A percentile compares a stretch with the other conserved stretches of the same genome.
phyloP scores from a whole-genome alignment of 35 echinoderm and acorn worm genomes.

The Apostichopus parvimensis region DNA sequence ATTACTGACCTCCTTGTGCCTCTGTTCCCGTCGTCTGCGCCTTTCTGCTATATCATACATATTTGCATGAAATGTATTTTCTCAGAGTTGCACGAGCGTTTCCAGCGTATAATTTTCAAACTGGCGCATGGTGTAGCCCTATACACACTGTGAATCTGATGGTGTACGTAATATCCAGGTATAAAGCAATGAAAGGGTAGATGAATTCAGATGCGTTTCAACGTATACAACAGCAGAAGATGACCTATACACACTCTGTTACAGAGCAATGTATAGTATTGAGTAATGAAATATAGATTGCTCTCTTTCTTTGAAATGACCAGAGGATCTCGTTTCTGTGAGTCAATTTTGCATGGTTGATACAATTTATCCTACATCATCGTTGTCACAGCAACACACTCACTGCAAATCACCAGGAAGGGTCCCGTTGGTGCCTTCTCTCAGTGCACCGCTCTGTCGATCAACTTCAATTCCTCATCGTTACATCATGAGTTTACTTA shows the following conservation, averaged over 20 bases:
- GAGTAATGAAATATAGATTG: neutral
- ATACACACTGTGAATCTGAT: neutral
- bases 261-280: neutral
- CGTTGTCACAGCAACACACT: slow-evolving; percentile 5
- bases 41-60: slow-evolving; percentile 43
- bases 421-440: neutral
- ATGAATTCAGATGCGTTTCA: neutral
- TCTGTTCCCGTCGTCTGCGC: slow-evolving; percentile 12
- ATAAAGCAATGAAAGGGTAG: neutral
- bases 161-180: neutral
- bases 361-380: neutral
- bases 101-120: neutral
- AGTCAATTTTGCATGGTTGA: neutral
- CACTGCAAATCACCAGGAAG: slow-evolving; percentile 37
- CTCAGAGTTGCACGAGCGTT: neutral
- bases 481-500: slow-evolving; percentile 38
- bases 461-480: neutral
- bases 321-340: neutral
- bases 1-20: slow-evolving; percentile 32
- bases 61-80: neutral
- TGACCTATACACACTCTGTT: neutral
- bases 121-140: no score
- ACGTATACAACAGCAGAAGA: neutral
- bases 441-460: neutral
- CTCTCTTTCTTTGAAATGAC: neutral